A percentile compares a stretch with the other conserved stretches of the same genome.
Conservation (phyloP, 2,797 vertebrate species). For the Diglossa cyanea region DNA sequence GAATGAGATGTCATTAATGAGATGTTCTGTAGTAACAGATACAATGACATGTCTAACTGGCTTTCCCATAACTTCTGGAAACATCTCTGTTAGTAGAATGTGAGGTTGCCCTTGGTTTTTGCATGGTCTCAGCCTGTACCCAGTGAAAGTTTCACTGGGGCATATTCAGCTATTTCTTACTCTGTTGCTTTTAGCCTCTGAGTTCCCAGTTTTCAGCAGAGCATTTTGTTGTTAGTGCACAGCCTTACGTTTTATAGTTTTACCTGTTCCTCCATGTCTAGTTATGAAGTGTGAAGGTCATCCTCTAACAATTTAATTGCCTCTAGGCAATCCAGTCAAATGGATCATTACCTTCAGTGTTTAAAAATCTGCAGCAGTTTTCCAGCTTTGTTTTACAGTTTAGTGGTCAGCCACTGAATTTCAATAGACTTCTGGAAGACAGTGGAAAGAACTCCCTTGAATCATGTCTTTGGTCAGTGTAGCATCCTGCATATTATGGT, state of each 20-base stretch:
- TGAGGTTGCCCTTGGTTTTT: background rate
- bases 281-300: background rate
- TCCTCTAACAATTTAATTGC: background rate
- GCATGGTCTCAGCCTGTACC: background rate
- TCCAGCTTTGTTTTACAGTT: background rate
- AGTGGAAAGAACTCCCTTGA: background rate
- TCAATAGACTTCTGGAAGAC: background rate
- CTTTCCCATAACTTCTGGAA: background rate
- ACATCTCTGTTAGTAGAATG: background rate
- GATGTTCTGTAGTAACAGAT: background rate
- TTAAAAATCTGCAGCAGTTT: background rate
- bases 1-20: background rate
- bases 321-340: background rate
- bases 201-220: background rate
- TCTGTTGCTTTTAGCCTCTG: background rate
- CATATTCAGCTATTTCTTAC: background rate
- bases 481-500: background rate
- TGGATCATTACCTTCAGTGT: background rate
- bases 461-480: background rate
- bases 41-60: background rate
- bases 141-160: background rate
- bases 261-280: background rate
- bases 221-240: background rate
- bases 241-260: background rate
- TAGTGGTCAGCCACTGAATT: background rate